Evolutionary conservation across 2,113 vertebrate species (phyloP), one percentile per base, ranked within the genome.

Genomic region (Dasyprocta punctata): DNA sequence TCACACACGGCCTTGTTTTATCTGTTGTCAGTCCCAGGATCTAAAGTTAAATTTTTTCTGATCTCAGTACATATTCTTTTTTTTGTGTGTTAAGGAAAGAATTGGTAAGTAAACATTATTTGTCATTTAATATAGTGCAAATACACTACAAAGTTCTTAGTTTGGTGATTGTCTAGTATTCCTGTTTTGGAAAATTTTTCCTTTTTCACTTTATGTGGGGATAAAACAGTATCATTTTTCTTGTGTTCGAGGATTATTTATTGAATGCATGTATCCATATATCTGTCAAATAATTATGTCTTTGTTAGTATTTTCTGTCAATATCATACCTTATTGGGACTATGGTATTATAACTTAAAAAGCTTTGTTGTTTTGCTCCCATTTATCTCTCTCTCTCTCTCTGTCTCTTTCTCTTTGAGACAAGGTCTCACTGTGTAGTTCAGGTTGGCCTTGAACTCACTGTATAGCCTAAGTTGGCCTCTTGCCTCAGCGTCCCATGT

Each of bases 251-350:
- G 86, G 69, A 73, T 86, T 87, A 47, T 81, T 77, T 86, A 38
- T 84, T 86, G 67, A 92, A 65, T 81, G n/a, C 1, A 7, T 86
- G 16, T 69, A 77, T 38, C 44, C 61, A 77, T 44, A 89, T 49
- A 16, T 69, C 69, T 17, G 56, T 78, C 41, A 71, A 41, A 75
- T 67, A 67, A 36, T 89, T 94, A 49, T 93, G 49, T 41, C n/a
- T 26, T 96, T 63, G 92, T 84, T 85, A 80, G 81, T 89, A 33
- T 30, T 28, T 95, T 93, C 28, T 83, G 88, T 97, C 14, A 75
- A 1, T 81, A 33, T 90, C 28, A 49, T 85, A 58, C 26, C 94
- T 89, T 91, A 47, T 83, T 56, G 22, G 56, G 38, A 22, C 1
- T 89, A 52, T 38, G 9, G 5, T 78, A 91, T 28, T 92, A 89